These are phyloP conservation scores for Antitype chi DNA, from an alignment of 2,888 invertebrate species.

Conservation along the genomic window DNA sequence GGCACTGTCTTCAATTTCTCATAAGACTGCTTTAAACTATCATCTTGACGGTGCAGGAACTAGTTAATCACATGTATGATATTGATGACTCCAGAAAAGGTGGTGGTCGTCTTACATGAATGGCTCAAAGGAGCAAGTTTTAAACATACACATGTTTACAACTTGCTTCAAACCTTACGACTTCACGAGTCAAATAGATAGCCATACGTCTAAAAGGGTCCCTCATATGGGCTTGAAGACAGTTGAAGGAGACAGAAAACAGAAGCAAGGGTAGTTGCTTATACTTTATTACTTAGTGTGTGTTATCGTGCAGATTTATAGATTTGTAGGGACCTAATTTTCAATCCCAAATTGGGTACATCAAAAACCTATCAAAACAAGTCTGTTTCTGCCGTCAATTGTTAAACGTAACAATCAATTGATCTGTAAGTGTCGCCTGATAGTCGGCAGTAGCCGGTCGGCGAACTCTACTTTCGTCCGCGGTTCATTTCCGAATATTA, in stretches of 20 bases:
- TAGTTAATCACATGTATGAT: background rate
- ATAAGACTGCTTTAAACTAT: background rate
- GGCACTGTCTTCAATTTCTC: background rate
- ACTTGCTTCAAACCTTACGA: too few species aligned
- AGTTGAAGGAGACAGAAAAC: background rate
- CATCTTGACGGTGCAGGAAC: background rate
- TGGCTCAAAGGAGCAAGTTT: background rate
- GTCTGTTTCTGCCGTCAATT: conserved; percentile 53
- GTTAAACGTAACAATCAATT: conserved; percentile 75
- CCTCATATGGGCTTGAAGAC: background rate
- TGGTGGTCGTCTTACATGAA: background rate
- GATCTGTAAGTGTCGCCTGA: conserved; percentile 71
- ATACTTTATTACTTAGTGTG: background rate
- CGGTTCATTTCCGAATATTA: conserved; percentile 78
- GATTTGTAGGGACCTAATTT: too few species aligned
- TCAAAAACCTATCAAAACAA: conserved; percentile 21
- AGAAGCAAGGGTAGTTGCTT: background rate
- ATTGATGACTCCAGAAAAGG: background rate
- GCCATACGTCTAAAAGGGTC: background rate
- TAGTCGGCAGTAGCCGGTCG: conserved; percentile 62
- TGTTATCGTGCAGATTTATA: too few species aligned
- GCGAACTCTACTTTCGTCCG: conserved; percentile 73
- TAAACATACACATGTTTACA: background rate
- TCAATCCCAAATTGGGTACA: too few species aligned
- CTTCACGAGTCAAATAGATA: background rate